Evolutionary conservation across 1,140 invertebrate species (phyloP), one percentile per base, ranked within the genome.

Genomic region (Pseudomyrmex flavicornis): DNA sequence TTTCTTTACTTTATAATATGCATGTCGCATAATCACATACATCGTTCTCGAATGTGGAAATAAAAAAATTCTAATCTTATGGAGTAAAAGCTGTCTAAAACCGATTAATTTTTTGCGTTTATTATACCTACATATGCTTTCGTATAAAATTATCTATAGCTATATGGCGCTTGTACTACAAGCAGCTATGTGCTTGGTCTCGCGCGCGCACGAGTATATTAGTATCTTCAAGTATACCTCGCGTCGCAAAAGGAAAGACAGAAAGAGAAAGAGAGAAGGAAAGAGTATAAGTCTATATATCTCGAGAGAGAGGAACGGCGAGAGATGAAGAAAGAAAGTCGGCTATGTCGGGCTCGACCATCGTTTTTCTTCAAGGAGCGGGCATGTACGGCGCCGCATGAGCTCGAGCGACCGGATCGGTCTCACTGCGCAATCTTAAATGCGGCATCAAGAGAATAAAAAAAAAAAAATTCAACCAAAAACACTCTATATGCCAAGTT

Each of bases 351-450:
- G 75, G 83, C 82, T 84, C 80, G 82, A 52, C 84, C 62, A 87
- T 88, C 85, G 85, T 87, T 87, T 88, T 88, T 86, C 82, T 85
- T 66, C 52, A n/a, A 87, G 75, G 83, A 86, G 61, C 59, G 83
- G 85, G 85, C 75, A 52, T 13, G 82, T 66, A 63, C 52, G 77
- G 52, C 77, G 76, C 83, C 74, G 52, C 48, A 79, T 79, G 82
- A 62, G 82, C 76, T 83, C 73, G 82, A 61, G 54, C 82, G 72
- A 77, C 63, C 76, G 73, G 56, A 66, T 75, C 61, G 73, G 35
- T 35, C 35, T 35, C 35, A 35, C 35, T 35, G 35, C 35, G 35
- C 35, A 35, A 35, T 35, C 35, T 35, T 76, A 56, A 9, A 17
- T 58, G 61, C 44, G 50, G 73, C 54, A 35, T 35, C 35, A 35